Conservation (phyloP, 2,113 vertebrate species). For the Campylomormyrus tamandua region DNA sequence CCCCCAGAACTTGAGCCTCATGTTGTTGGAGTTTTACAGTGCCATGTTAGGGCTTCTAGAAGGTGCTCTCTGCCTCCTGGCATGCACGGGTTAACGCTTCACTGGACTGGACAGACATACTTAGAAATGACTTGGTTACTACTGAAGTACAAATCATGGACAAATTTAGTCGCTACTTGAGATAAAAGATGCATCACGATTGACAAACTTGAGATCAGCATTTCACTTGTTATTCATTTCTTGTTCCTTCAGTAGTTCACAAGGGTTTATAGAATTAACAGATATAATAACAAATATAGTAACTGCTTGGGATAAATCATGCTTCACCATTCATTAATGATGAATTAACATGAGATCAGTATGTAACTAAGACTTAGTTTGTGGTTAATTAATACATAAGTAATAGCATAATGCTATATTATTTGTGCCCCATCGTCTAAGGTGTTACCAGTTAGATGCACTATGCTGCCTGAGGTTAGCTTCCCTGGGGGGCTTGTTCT, state of each 20-base stretch:
- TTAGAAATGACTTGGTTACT: background rate
- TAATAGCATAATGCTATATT: background rate
- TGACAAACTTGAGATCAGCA: background rate
- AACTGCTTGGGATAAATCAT: background rate
- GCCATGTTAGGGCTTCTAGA: background rate
- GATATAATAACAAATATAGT: background rate
- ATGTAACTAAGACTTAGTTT: background rate
- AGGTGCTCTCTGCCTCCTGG: background rate
- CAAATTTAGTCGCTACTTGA: background rate
- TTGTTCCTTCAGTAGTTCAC: background rate
- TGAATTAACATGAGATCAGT: background rate
- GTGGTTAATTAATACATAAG: background rate
- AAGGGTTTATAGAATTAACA: background rate
- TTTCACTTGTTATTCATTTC: background rate
- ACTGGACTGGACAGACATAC: background rate
- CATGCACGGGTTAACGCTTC: background rate
- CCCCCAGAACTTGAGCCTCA: background rate
- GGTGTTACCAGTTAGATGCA: background rate
- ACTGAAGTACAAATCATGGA: background rate
- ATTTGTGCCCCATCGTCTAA: background rate
- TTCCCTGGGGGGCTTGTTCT: background rate
- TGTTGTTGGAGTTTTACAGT: background rate
- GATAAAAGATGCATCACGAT: background rate
- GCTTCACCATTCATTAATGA: background rate
- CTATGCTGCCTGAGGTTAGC: background rate